Base-by-base conservation (phyloP, 2,888 invertebrate genomes). In the Pristionchus arcanus region DNA sequence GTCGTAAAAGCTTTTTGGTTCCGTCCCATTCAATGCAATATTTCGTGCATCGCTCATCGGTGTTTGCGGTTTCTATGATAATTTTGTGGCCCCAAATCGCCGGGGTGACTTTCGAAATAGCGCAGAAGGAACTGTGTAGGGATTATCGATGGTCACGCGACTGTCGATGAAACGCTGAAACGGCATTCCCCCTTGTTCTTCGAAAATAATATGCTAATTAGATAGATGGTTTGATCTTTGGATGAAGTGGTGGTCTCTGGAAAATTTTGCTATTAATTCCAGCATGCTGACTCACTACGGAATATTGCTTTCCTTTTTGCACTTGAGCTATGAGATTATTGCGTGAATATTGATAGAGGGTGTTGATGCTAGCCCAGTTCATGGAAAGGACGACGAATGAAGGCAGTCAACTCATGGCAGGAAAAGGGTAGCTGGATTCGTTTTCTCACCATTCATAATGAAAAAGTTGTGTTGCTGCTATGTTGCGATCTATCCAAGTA, bases 191-290 rank as follows among this genome's bases (percentile, higher is more conserved):
- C 25, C n/a, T 63, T 28, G 49, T 81, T 81, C 81, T 81, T 81
- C 49, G 49, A 81, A 81, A 81, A 81, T 81, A 49, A 53, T 81
- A 81, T 81, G 81, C 81, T 49, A 81, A 81, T 3, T 21, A 3
- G 71, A 13, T 2, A 28, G 81, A 81, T 21, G n/a, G 81, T 81
- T 81, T 81, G 81, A 81, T 81, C 81, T 81, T 81, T 21, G 71
- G 49, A 81, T 13, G 53, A 37, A 9, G 37, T 1, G 37, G 37
- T 19, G 74, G 42, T 74, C 74, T 74, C 42, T 74, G 74, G 37
- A 37, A 74, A 37, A 21, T 21, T 74, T 19, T 37, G 37, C 37
- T 37, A 34, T 19, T n/a, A 37, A 42, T 0, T 37, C 21, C 19
- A 2, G 34, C 71, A 37, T 42, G 74, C 21, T 74, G 34, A 74